Evolutionary conservation across 1,140 invertebrate genomes (phyloP).

Genomic region (Monochamus saltuarius): DNA sequence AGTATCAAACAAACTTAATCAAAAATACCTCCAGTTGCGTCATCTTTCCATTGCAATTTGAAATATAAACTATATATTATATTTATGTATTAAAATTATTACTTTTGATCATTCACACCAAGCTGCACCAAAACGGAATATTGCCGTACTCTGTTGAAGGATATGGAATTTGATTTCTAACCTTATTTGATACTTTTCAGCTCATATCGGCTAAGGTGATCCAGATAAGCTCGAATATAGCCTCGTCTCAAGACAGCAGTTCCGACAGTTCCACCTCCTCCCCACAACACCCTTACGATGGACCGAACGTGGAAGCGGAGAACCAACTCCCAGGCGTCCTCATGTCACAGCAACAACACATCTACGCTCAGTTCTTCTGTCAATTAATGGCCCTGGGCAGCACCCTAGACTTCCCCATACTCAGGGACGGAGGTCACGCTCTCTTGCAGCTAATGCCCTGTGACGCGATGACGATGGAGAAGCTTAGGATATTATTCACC

Average conservation of each 20-base stretch:
- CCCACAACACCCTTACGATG: constrained; percentile 77
- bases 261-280: constrained; percentile 74
- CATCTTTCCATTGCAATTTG: too few relatives aligned
- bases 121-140: too few relatives aligned
- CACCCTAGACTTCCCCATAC: constrained; percentile 71
- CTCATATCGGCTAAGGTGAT: constrained; percentile 83
- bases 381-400: constrained; percentile 88
- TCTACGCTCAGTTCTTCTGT: constrained; percentile 86
- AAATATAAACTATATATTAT: too few relatives aligned
- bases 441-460: constrained; percentile 89
- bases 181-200: constrained; percentile 51
- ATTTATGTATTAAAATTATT: too few relatives aligned
- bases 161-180: too few relatives aligned
- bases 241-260: constrained; percentile 74
- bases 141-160: too few relatives aligned
- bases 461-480: constrained; percentile 73
- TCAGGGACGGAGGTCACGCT: constrained; percentile 83
- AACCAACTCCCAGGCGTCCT: constrained; percentile 84
- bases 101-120: too few relatives aligned
- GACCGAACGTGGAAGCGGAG: constrained; percentile 81
- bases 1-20: too few relatives aligned
- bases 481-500: constrained; percentile 62
- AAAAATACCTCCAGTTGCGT: too few relatives aligned
- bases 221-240: constrained; percentile 77
- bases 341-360: constrained; percentile 72